A percentile compares a stretch with the other conserved stretches of the same genome.
phyloP scores from a whole-genome alignment of 2,888 invertebrate species.

The Luperina testacea region DNA sequence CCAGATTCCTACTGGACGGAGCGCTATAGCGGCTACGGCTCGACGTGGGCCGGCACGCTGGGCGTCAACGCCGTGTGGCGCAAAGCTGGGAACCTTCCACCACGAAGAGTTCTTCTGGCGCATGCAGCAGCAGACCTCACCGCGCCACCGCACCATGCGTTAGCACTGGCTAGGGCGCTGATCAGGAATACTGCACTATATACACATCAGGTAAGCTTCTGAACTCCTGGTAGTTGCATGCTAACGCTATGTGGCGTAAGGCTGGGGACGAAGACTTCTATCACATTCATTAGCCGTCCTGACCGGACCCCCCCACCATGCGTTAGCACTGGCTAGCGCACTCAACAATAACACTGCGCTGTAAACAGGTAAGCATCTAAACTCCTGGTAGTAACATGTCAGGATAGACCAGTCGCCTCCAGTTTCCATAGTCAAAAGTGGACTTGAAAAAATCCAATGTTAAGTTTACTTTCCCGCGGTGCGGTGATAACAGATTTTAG shows the following conservation, averaged over 20 bases:
- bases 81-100: slow-evolving; percentile 94
- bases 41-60: slow-evolving; percentile 92
- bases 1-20: slow-evolving; percentile 95
- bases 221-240: background rate
- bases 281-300: slow-evolving; percentile 96
- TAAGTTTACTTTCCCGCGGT: too few species aligned
- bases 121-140: slow-evolving; percentile 96
- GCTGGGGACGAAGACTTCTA: slow-evolving; percentile 91
- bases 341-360: slow-evolving; percentile 94
- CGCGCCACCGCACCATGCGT: slow-evolving; percentile 96
- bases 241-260: slow-evolving; percentile 93
- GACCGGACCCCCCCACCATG: slow-evolving; percentile 96
- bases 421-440: background rate
- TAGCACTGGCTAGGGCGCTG: slow-evolving; percentile 95
- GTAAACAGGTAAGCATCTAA: slow-evolving; percentile 92
- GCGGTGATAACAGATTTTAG: background rate
- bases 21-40: slow-evolving; percentile 95
- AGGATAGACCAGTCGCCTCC: background rate
- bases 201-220: slow-evolving; percentile 92
- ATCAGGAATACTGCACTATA: slow-evolving; percentile 95
- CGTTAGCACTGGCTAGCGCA: slow-evolving; percentile 95
- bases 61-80: slow-evolving; percentile 94
- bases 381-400: background rate
- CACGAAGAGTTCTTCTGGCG: slow-evolving; percentile 90
- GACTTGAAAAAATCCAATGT: background rate